A percentile compares a stretch with the other conserved stretches of the same genome.
These are phyloP conservation scores for Anastatus disparis DNA, from an alignment of 1,140 invertebrate species.

Conservation along the genomic window DNA sequence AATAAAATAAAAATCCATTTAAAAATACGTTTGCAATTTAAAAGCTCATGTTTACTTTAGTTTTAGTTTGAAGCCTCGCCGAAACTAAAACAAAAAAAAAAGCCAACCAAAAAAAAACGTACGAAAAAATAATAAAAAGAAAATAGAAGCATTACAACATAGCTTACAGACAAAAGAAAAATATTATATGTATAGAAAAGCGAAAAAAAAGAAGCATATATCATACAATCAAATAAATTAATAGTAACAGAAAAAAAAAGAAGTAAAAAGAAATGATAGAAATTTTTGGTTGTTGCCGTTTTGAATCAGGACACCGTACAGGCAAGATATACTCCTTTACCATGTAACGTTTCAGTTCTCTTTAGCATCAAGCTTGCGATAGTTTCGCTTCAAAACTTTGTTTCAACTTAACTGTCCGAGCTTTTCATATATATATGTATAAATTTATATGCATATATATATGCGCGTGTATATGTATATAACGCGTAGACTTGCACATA, in stretches of 20 bases:
- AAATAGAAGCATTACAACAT: background rate
- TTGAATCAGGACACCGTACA: no score
- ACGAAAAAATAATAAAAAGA: conserved; percentile 28
- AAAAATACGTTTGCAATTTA: no score
- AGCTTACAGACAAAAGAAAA: conserved; percentile 13
- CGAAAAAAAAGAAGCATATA: conserved; percentile 50
- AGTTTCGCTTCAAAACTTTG: no score
- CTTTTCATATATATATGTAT: background rate
- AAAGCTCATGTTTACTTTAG: conserved; percentile 1
- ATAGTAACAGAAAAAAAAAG: background rate
- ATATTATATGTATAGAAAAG: no score
- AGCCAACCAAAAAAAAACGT: conserved; percentile 20
- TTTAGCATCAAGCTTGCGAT: no score
- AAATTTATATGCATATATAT: background rate
- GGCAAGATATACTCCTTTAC: no score
- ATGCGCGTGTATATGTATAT: background rate
- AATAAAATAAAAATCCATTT: no score
- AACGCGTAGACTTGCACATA: no score
- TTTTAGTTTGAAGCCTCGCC: conserved; percentile 36
- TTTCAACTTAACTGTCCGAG: no score
- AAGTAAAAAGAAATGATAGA: background rate
- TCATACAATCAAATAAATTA: background rate
- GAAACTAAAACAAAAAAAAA: conserved; percentile 39
- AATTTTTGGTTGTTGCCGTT: no score
- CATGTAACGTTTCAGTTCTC: no score